Evolutionary conservation across 2,113 vertebrate genomes (phyloP).

Genomic region (Enhydra lutris): DNA sequence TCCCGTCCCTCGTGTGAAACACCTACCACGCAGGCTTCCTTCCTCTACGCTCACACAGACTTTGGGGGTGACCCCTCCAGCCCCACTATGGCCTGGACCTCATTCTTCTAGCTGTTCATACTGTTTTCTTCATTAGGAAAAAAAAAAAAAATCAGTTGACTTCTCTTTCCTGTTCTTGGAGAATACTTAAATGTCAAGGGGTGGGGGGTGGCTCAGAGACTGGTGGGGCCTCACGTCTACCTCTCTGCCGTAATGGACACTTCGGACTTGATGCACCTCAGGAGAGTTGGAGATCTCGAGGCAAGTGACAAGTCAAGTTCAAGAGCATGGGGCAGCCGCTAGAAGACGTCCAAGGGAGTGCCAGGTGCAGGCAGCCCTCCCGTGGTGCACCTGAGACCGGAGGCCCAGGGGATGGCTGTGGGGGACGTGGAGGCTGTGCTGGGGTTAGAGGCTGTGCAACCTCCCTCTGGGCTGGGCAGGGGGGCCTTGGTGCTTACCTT

Average conservation of each 20-base stretch:
- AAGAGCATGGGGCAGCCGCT: accelerated
- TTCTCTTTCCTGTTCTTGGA: not conserved
- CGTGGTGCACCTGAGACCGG: accelerated
- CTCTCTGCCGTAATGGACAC: not conserved
- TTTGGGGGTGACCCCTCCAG: not conserved
- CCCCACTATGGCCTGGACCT: not conserved
- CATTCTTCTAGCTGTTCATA: not conserved
- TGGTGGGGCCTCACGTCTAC: not conserved
- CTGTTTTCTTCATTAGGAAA: not conserved
- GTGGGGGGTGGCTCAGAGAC: not conserved
- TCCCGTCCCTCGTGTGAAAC: not conserved
- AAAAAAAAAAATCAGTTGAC: not conserved
- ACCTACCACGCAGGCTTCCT: not conserved
- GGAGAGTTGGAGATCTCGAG: not conserved
- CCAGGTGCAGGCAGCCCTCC: not conserved
- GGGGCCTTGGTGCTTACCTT: not conserved
- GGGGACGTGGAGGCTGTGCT: too few relatives aligned
- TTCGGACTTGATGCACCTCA: too few relatives aligned
- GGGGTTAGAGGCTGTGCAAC: too few relatives aligned
- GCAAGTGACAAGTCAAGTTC: not conserved
- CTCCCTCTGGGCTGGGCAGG: not conserved
- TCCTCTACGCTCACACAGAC: not conserved
- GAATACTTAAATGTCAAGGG: not conserved
- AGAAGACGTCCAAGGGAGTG: not conserved
- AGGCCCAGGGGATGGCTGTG: too few relatives aligned